These are phyloP conservation scores for Pantherophis guttatus DNA, from an alignment of 2,113 vertebrate genomes.

Conservation along the genomic window DNA sequence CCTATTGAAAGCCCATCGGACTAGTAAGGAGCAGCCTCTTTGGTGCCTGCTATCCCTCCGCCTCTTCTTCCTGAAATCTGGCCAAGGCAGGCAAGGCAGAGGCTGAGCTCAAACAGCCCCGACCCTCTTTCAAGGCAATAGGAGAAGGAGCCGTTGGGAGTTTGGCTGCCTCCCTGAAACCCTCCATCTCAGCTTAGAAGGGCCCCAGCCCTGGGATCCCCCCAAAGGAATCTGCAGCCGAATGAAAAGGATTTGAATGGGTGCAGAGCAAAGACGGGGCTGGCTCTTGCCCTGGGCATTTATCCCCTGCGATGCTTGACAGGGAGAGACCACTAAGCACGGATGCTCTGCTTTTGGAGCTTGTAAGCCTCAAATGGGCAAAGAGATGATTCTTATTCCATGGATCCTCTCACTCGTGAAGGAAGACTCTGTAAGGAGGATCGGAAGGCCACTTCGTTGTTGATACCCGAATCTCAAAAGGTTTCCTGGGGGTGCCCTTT, in stretches of 20 bases:
- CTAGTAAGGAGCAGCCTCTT: not conserved
- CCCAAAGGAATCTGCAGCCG: not conserved
- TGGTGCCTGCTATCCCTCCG: not conserved
- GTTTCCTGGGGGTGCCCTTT: not conserved
- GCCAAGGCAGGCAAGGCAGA: not conserved
- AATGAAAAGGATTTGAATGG: not conserved
- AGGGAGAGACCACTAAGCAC: conserved; percentile 36
- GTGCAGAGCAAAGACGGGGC: not conserved
- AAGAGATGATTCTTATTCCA: not conserved
- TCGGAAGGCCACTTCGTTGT: not conserved
- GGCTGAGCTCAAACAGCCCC: not conserved
- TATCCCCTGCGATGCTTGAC: conserved; percentile 42
- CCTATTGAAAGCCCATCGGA: not conserved
- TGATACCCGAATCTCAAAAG: not conserved
- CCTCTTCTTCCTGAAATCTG: not conserved
- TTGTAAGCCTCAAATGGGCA: not conserved
- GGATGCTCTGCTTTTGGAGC: conserved; percentile 28
- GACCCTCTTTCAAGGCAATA: not conserved
- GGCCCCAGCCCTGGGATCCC: not conserved
- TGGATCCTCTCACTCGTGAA: fast-evolving
- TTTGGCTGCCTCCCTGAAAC: not conserved
- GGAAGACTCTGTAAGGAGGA: not conserved
- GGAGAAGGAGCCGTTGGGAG: not conserved
- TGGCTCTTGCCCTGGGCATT: not conserved
- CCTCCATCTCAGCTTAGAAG: too few relatives aligned